Conservation (phyloP, 2,797 vertebrate genomes). For the Borostomias antarcticus region DNA sequence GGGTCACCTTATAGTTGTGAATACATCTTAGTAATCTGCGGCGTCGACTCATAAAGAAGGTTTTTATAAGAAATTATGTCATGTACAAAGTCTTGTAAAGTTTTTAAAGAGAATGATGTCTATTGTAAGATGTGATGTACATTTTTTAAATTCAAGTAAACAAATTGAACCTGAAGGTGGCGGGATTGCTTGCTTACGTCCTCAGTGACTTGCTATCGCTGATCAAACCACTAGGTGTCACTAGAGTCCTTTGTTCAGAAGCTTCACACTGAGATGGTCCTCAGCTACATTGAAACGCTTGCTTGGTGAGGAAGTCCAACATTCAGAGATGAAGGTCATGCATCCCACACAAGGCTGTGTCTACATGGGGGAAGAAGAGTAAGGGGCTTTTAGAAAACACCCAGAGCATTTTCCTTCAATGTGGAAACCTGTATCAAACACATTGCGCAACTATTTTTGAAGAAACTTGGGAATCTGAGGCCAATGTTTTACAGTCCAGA, state of each 20-base stretch:
- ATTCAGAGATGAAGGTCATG: too few relatives aligned
- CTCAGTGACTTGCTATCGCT: not conserved
- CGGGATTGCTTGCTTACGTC: not conserved
- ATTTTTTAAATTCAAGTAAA: slow-evolving; percentile 62
- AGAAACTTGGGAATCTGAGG: too few relatives aligned
- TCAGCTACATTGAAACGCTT: too few relatives aligned
- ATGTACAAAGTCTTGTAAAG: slow-evolving; percentile 68
- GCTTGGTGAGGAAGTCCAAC: too few relatives aligned
- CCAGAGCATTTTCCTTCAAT: too few relatives aligned
- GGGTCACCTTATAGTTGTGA: slow-evolving; percentile 65
- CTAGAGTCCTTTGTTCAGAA: slow-evolving; percentile 3
- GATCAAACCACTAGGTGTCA: slow-evolving; percentile 28
- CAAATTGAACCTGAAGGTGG: slow-evolving; percentile 26
- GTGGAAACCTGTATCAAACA: too few relatives aligned
- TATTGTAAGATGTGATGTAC: slow-evolving; percentile 69
- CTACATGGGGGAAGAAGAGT: too few relatives aligned
- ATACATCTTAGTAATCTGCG: slow-evolving; percentile 61
- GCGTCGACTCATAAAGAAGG: slow-evolving; percentile 31
- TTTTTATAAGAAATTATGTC: slow-evolving; percentile 71
- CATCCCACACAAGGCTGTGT: too few relatives aligned
- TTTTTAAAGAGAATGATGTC: slow-evolving; percentile 80
- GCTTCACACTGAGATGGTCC: not conserved
- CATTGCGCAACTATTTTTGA: too few relatives aligned
- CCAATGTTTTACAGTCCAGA: too few relatives aligned
- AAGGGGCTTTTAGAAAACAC: too few relatives aligned